Percentiles rank a stretch among this genome's conserved stretches.
Conservation (phyloP, 2,888 invertebrate species). For the Drosophila stalkeri region DNA sequence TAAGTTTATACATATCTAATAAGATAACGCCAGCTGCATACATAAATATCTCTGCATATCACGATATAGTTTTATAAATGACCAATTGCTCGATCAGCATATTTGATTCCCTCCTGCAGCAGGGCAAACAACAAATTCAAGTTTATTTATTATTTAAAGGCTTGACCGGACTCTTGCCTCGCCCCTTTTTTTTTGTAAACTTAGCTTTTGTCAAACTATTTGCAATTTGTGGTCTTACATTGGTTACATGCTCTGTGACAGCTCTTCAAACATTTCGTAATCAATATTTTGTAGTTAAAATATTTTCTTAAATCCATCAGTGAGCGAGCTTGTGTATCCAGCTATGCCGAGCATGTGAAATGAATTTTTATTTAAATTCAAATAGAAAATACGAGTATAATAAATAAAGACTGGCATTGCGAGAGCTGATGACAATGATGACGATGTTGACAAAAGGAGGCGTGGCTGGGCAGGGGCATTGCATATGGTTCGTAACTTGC, state of each 20-base stretch:
- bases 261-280: background rate
- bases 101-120: background rate
- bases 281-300: slow-evolving; percentile 7
- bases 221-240: slow-evolving; percentile 2
- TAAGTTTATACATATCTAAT: slow-evolving; percentile 44
- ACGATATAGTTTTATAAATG: slow-evolving; percentile 5
- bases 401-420: slow-evolving; percentile 46
- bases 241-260: background rate
- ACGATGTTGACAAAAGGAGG: slow-evolving; percentile 9
- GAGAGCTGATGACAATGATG: slow-evolving; percentile 38
- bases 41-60: slow-evolving; percentile 23
- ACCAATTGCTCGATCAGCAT: slow-evolving; percentile 9
- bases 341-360: slow-evolving; percentile 8
- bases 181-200: background rate
- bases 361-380: slow-evolving; percentile 26
- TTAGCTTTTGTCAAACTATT: slow-evolving; percentile 3
- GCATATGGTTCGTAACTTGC: slow-evolving; percentile 45
- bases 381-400: slow-evolving; percentile 36
- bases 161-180: background rate
- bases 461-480: background rate
- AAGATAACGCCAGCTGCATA: slow-evolving; percentile 28
- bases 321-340: background rate
- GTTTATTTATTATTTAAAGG: background rate
- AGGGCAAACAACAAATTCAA: background rate
- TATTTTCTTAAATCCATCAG: slow-evolving; percentile 9